phyloP scores from a whole-genome alignment of 2,888 invertebrate genomes.

The Falcaria lacertinaria region DNA sequence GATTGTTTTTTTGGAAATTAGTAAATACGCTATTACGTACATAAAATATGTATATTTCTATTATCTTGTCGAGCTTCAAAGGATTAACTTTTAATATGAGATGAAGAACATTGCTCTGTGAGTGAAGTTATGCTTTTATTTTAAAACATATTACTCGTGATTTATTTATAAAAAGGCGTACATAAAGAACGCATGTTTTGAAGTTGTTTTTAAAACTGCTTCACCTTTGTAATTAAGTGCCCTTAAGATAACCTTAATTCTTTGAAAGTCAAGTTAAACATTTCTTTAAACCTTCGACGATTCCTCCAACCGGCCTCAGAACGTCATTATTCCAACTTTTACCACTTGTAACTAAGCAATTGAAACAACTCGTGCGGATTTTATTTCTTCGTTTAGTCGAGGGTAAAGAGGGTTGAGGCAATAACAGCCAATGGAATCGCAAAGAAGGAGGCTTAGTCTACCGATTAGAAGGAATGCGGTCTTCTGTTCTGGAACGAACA shows the following conservation, averaged over 20 bases:
- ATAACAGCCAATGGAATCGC: constrained; percentile 23
- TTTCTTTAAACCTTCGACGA: not conserved
- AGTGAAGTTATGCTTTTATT: no score
- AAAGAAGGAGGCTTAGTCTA: constrained; percentile 18
- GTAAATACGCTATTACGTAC: no score
- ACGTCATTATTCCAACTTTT: constrained; percentile 11
- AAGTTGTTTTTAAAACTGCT: not conserved
- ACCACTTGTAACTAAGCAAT: constrained; percentile 7
- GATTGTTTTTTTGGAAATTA: no score
- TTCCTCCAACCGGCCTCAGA: constrained; percentile 1
- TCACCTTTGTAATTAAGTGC: not conserved
- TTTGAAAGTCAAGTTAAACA: not conserved
- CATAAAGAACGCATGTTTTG: no score
- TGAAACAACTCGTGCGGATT: constrained; percentile 16
- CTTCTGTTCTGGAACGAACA: not conserved
- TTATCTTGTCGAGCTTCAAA: no score
- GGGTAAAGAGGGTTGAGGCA: constrained; percentile 20
- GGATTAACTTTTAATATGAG: no score
- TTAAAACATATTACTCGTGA: no score
- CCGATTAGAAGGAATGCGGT: constrained; percentile 20
- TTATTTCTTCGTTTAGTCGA: constrained; percentile 27
- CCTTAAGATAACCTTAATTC: not conserved
- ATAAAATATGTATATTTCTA: no score
- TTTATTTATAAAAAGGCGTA: no score
- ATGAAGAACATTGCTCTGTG: no score